Evolutionary conservation across 2,888 invertebrate genomes (phyloP).

Genomic region (Branchinecta sandiegonensis): DNA sequence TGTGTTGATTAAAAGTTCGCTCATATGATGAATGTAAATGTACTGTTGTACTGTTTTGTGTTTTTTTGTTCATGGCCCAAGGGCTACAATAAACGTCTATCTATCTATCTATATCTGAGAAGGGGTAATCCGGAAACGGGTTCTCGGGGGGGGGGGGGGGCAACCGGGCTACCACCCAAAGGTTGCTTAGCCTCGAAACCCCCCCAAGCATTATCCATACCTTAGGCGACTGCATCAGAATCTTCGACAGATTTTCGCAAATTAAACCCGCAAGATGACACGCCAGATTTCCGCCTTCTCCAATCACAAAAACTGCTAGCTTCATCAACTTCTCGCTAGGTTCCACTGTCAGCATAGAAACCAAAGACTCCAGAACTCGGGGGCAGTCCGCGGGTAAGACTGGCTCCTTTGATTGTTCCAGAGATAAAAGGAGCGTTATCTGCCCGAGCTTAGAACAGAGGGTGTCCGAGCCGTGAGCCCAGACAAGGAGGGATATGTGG

Average conservation of each 20-base stretch:
- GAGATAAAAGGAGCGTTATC: background rate
- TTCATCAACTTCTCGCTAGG: background rate
- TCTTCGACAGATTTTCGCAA: background rate
- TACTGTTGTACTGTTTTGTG: no score
- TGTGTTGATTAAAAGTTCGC: no score
- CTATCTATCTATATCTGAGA: no score
- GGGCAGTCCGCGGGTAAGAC: background rate
- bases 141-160: no score
- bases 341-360: conserved; percentile 6
- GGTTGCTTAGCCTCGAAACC: no score
- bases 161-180: no score
- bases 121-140: no score
- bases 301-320: background rate
- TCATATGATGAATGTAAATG: no score
- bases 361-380: background rate
- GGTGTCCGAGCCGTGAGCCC: background rate
- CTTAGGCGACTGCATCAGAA: background rate
- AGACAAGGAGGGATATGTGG: background rate
- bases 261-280: background rate
- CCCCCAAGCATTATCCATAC: background rate
- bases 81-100: no score
- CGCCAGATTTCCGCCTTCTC: background rate
- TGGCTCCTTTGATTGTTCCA: background rate
- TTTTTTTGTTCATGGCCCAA: no score
- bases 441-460: background rate